These are phyloP conservation scores for Sternarchorhynchus goeldii DNA, from an alignment of 2,797 vertebrate species.

Conservation along the genomic window DNA sequence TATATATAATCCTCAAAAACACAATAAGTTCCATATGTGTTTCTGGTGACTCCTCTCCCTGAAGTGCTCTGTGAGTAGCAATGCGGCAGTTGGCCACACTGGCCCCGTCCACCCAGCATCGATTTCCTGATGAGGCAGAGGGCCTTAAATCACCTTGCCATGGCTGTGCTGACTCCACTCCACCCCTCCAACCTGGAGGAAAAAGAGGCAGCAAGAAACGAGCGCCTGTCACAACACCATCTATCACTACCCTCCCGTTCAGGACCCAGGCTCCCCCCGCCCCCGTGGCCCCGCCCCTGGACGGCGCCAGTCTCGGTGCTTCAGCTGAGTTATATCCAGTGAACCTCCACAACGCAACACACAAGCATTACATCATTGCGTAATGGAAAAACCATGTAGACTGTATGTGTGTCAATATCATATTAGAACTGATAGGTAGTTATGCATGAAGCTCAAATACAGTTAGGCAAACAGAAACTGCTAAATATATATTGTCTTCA, in stretches of 20 bases:
- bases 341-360: slow-evolving; percentile 35
- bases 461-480: slow-evolving; percentile 3
- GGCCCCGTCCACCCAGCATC: slow-evolving; percentile 50
- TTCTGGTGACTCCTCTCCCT: slow-evolving; percentile 19
- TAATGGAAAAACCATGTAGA: slow-evolving; percentile 48
- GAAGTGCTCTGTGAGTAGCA: slow-evolving; percentile 36
- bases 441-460: slow-evolving; percentile 20
- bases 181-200: slow-evolving; percentile 40
- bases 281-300: slow-evolving; percentile 21
- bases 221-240: slow-evolving; percentile 62
- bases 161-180: slow-evolving; percentile 58
- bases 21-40: slow-evolving; percentile 5
- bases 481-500: slow-evolving; percentile 19
- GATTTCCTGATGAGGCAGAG: slow-evolving; percentile 56
- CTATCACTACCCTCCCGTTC: slow-evolving; percentile 54
- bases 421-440: slow-evolving; percentile 50
- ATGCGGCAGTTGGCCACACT: slow-evolving; percentile 42
- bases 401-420: slow-evolving; percentile 46
- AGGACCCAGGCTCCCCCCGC: slow-evolving; percentile 26
- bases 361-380: slow-evolving; percentile 50
- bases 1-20: slow-evolving; percentile 1
- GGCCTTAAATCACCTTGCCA: slow-evolving; percentile 60
- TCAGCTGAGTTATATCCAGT: slow-evolving; percentile 45
- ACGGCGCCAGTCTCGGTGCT: slow-evolving; percentile 34
- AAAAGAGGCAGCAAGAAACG: slow-evolving; percentile 54